phyloP scores from a whole-genome alignment of 2,797 vertebrate species.

The Hylomyscus alleni region DNA sequence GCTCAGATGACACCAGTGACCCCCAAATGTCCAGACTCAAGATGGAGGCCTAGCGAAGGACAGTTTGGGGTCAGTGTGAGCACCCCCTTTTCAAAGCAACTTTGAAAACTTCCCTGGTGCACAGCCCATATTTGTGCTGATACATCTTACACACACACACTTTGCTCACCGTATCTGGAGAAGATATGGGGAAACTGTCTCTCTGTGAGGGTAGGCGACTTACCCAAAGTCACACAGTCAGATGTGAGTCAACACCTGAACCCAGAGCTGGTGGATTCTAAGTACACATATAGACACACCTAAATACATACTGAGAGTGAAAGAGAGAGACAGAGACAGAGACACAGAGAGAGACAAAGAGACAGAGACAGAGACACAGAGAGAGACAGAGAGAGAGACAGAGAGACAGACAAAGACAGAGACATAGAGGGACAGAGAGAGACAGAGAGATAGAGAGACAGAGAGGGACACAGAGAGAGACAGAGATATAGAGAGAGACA shows the following conservation, averaged over 20 bases:
- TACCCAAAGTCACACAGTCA: constrained; percentile 37
- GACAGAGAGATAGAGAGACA: not conserved
- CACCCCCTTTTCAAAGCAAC: not conserved
- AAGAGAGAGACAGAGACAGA: not conserved
- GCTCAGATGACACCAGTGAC: not conserved
- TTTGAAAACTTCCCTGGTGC: not conserved
- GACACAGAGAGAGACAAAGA: not conserved
- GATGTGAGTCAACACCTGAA: not conserved
- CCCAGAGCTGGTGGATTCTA: not conserved
- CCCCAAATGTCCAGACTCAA: not conserved
- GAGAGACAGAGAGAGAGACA: not conserved
- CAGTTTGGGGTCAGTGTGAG: not conserved
- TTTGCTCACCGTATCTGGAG: not conserved
- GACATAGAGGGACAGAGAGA: not conserved
- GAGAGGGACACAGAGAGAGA: too few species aligned
- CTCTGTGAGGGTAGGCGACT: not conserved
- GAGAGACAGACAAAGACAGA: not conserved
- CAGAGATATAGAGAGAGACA: not conserved
- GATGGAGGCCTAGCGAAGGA: not conserved
- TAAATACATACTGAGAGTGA: too few species aligned
- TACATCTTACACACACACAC: not conserved
- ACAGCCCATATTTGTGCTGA: not conserved
- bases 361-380: too few species aligned
- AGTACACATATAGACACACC: not conserved
- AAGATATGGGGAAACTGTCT: not conserved